A percentile compares a stretch with the other conserved stretches of the same genome.
phyloP scores from a whole-genome alignment of 2,113 vertebrate species.

The Aegithalos caudatus region DNA sequence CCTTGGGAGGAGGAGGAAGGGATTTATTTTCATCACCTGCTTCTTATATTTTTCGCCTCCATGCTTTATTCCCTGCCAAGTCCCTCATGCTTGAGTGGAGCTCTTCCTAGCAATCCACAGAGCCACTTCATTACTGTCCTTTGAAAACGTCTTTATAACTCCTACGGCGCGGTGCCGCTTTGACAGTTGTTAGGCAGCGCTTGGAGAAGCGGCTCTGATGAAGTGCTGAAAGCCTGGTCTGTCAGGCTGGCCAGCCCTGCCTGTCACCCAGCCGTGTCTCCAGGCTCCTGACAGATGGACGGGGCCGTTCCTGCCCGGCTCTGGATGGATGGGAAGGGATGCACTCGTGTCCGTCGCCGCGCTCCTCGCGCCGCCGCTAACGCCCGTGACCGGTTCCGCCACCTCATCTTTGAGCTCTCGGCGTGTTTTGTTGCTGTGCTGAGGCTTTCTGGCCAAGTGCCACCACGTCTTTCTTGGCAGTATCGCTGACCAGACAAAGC shows the following conservation, averaged over 20 bases:
- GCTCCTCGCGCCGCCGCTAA: background rate
- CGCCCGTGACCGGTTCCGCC: background rate
- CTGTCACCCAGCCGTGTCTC: background rate
- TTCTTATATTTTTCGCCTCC: background rate
- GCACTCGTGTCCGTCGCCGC: background rate
- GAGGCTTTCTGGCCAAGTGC: conserved; percentile 26
- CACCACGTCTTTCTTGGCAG: conserved; percentile 35
- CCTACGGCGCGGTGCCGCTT: background rate
- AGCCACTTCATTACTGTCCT: conserved; percentile 2
- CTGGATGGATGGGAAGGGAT: background rate
- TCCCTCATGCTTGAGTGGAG: background rate
- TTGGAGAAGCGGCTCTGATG: background rate
- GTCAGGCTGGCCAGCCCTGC: background rate
- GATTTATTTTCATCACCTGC: background rate
- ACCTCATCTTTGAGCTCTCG: conserved; percentile 35
- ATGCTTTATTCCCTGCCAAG: background rate
- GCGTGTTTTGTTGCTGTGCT: background rate
- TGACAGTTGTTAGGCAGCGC: conserved; percentile 17
- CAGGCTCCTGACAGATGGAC: background rate
- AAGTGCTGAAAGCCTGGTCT: conserved; percentile 14
- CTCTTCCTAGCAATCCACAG: background rate
- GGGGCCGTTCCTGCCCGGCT: background rate
- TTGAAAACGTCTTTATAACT: background rate
- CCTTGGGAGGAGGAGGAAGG: background rate
- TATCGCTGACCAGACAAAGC: conserved; percentile 25